phyloP scores from a whole-genome alignment of 2,113 vertebrate species.

The Taxidea taxus region DNA sequence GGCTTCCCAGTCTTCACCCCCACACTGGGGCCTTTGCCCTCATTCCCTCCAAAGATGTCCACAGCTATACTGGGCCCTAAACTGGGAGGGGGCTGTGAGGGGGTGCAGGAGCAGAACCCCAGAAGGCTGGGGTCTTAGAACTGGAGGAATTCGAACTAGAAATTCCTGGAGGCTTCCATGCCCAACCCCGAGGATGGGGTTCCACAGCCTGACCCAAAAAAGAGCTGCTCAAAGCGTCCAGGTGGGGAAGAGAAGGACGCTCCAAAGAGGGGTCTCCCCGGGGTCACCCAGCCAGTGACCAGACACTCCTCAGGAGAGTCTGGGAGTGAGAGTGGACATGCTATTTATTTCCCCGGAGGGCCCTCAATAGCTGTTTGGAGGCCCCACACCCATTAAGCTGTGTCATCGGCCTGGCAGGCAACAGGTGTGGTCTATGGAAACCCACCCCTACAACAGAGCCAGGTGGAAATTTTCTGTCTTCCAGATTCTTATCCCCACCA shows the following conservation, averaged over 20 bases:
- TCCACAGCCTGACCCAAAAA: background rate
- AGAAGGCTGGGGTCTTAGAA: background rate
- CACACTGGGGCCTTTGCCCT: background rate
- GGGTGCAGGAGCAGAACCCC: background rate
- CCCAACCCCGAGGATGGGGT: background rate
- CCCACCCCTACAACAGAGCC: background rate
- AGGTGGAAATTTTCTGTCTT: background rate
- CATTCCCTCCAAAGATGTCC: background rate
- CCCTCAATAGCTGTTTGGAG: background rate
- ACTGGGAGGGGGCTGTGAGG: background rate
- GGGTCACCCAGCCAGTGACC: background rate
- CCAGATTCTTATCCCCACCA: background rate
- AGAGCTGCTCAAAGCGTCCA: background rate
- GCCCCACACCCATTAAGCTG: background rate
- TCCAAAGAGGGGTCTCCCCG: background rate
- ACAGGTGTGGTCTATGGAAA: background rate
- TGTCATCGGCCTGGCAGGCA: background rate
- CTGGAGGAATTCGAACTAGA: background rate
- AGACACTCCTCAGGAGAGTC: background rate
- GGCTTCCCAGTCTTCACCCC: background rate
- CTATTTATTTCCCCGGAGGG: background rate
- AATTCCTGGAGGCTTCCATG: background rate
- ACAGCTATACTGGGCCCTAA: background rate
- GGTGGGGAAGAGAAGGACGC: background rate
- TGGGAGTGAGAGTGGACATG: background rate